phyloP scores from a whole-genome alignment of 1,140 invertebrate species.

The Lordiphosa stackelbergi region DNA sequence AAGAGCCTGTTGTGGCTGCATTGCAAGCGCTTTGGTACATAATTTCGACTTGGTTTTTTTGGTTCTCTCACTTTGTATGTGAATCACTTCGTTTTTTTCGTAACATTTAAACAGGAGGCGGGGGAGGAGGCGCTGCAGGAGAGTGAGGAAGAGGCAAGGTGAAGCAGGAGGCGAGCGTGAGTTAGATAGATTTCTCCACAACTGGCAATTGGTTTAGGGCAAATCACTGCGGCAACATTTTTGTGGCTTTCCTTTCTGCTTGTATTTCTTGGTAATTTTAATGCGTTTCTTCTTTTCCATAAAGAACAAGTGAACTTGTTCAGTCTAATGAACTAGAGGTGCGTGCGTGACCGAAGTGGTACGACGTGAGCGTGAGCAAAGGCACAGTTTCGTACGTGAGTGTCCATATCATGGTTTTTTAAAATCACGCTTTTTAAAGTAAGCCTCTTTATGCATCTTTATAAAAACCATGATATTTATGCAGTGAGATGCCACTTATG shows the following conservation, averaged over 20 bases:
- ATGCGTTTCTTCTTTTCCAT: slow-evolving; percentile 7
- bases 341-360: too few relatives aligned
- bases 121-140: slow-evolving; percentile 7
- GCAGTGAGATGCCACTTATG: too few relatives aligned
- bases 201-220: background rate
- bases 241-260: slow-evolving; percentile 4
- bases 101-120: slow-evolving; percentile 46
- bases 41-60: slow-evolving; percentile 27
- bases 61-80: slow-evolving; percentile 41
- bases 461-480: too few relatives aligned
- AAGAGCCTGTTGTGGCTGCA: slow-evolving; percentile 79
- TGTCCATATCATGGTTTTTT: too few relatives aligned
- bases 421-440: too few relatives aligned
- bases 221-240: slow-evolving; percentile 9
- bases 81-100: slow-evolving; percentile 52
- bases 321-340: background rate
- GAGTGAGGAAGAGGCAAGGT: background rate
- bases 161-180: background rate
- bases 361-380: too few relatives aligned
- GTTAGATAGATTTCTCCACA: too few relatives aligned
- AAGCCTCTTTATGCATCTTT: too few relatives aligned
- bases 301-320: slow-evolving; percentile 1
- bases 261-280: slow-evolving; percentile 4
- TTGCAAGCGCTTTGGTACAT: slow-evolving; percentile 84
- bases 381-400: too few relatives aligned